Percentiles rank a stretch among this genome's conserved stretches.
Conservation (phyloP, 2,888 invertebrate genomes). For the Nycteola revayana region DNA sequence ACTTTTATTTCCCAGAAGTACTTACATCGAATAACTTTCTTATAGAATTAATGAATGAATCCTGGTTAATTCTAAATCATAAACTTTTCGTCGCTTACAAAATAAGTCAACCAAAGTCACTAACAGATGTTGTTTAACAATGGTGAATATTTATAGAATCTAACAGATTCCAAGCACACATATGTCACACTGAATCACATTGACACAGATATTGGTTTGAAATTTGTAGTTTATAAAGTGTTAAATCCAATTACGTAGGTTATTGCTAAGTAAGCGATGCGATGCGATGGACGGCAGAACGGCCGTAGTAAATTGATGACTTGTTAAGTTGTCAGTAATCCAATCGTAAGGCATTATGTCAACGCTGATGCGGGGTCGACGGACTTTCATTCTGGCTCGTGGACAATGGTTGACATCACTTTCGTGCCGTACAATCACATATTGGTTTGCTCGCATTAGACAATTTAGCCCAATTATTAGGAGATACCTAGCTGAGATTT, state of each 20-base stretch:
- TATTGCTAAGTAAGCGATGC: conserved; percentile 32
- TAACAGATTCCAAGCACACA: no score
- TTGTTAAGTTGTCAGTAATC: conserved; percentile 56
- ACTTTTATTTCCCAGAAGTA: no score
- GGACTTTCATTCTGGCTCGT: conserved; percentile 45
- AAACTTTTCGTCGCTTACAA: no score
- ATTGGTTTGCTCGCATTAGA: conserved; percentile 37
- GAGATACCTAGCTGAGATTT: conserved; percentile 23
- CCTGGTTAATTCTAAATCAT: no score
- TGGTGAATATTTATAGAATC: conserved; percentile 22
- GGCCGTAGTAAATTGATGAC: conserved; percentile 43
- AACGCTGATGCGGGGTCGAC: conserved; percentile 44
- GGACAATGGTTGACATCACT: conserved; percentile 35
- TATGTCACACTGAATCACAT: conserved; percentile 18
- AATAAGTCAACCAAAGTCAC: no score
- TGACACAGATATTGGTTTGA: conserved; percentile 18
- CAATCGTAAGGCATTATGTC: conserved; percentile 57
- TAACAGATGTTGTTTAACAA: conserved; percentile 11
- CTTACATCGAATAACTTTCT: no score
- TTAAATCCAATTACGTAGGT: conserved; percentile 39
- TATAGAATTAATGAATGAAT: no score
- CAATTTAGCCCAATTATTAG: conserved; percentile 43
- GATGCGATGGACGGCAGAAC: conserved; percentile 4
- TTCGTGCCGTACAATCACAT: conserved; percentile 37
- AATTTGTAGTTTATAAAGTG: conserved; percentile 36